Conservation (phyloP, 2,888 invertebrate species). For the Eupithecia abbreviata region DNA sequence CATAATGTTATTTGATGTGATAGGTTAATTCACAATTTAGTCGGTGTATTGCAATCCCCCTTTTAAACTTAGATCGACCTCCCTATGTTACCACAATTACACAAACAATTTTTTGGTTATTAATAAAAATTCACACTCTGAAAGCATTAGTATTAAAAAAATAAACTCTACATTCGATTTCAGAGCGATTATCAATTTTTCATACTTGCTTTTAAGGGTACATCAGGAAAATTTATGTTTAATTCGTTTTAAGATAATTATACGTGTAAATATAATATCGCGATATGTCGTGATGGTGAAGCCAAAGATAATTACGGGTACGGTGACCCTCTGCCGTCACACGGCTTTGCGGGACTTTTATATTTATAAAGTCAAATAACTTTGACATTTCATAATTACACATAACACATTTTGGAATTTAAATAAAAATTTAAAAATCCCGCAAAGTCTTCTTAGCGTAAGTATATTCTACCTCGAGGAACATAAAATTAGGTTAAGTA, state of each 20-base stretch:
- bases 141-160: neutral
- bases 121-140: neutral
- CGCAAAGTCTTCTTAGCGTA: constrained; percentile 65
- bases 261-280: constrained; percentile 71
- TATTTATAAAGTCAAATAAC: neutral
- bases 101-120: neutral
- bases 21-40: constrained; percentile 69
- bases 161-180: neutral
- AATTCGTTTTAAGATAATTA: constrained; percentile 60
- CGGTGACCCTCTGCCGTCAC: constrained; percentile 84
- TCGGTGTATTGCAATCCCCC: constrained; percentile 75
- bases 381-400: neutral
- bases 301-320: constrained; percentile 85
- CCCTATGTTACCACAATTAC: constrained; percentile 47
- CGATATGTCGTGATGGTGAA: constrained; percentile 84
- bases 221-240: constrained; percentile 58
- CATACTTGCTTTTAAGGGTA: constrained; percentile 49
- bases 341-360: constrained; percentile 63
- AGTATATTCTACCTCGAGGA: constrained; percentile 83
- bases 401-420: neutral
- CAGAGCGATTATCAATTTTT: neutral
- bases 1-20: constrained; percentile 78
- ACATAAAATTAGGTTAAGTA: constrained; percentile 74
- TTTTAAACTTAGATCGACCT: constrained; percentile 68
- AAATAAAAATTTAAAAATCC: constrained; percentile 58